Evolutionary conservation across 2,797 vertebrate genomes (phyloP).

Genomic region (Coccyzus lansbergi): DNA sequence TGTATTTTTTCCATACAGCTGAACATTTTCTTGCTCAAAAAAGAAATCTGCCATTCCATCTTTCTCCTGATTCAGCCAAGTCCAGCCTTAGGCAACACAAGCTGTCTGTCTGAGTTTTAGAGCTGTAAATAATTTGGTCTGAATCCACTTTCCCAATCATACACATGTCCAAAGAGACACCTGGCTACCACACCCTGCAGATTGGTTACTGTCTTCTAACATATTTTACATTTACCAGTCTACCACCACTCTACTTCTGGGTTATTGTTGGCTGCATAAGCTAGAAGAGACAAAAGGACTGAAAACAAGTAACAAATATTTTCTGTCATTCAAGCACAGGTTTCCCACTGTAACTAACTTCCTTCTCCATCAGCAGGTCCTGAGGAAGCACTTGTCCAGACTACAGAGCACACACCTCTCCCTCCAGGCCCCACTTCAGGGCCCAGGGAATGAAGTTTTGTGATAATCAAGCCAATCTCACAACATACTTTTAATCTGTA

Average conservation of each 20-base stretch:
- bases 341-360: not conserved
- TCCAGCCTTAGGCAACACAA: not conserved
- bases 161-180: not conserved
- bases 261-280: not conserved
- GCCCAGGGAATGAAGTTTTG: not conserved
- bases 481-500: not conserved
- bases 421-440: not conserved
- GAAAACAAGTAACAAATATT: not conserved
- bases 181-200: not conserved
- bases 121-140: not conserved
- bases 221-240: not conserved
- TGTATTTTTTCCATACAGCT: not conserved
- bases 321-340: rapidly evolving
- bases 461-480: not conserved
- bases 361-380: not conserved
- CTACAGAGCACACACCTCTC: not conserved
- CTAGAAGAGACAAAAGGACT: not conserved
- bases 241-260: not conserved
- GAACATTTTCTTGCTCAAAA: not conserved
- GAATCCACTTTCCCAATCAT: not conserved
- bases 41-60: not conserved
- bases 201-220: not conserved
- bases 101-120: not conserved
- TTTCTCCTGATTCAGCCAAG: not conserved
- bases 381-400: not conserved